Percentiles rank a stretch among this genome's conserved stretches.
These are phyloP conservation scores for Penaeus chinensis DNA, from an alignment of 1,140 invertebrate species.

Conservation along the genomic window DNA sequence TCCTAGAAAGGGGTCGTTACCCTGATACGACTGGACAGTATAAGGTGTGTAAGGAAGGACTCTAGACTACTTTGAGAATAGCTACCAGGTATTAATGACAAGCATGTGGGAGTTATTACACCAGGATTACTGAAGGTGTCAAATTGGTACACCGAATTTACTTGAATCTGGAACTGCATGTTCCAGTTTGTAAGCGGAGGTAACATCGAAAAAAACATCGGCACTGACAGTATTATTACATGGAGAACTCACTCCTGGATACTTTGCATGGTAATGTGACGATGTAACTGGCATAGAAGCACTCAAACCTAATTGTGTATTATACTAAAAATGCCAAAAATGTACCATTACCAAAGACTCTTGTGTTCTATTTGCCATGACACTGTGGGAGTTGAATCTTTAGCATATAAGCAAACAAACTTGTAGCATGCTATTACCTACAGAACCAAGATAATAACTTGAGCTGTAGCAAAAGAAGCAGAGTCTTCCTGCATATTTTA, in stretches of 20 bases:
- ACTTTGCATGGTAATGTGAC: conserved; percentile 44
- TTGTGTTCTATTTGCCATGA: conserved; percentile 40
- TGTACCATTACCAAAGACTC: conserved; percentile 48
- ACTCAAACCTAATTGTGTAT: conserved; percentile 36
- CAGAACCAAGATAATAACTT: conserved; percentile 31
- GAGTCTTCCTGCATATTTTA: conserved; percentile 31
- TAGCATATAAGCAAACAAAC: conserved; percentile 42
- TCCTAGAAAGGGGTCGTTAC: conserved; percentile 48
- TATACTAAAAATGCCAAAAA: conserved; percentile 49
- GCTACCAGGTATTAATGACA: conserved; percentile 56
- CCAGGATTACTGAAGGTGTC: conserved; percentile 52
- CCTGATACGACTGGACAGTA: conserved; percentile 52
- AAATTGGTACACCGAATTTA: conserved; percentile 52
- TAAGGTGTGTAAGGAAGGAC: conserved; percentile 53
- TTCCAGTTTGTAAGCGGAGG: conserved; percentile 51
- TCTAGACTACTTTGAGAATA: conserved; percentile 55
- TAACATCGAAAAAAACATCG: conserved; percentile 43
- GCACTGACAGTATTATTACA: conserved; percentile 27
- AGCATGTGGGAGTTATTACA: conserved; percentile 56
- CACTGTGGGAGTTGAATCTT: conserved; percentile 41
- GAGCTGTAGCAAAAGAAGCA: conserved; percentile 38
- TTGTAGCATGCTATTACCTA: conserved; percentile 32
- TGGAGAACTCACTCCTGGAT: conserved; percentile 36
- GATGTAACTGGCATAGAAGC: conserved; percentile 47
- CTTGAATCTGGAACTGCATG: conserved; percentile 49